Conservation (phyloP, 2,888 invertebrate genomes). For the Napeogenes inachia region DNA sequence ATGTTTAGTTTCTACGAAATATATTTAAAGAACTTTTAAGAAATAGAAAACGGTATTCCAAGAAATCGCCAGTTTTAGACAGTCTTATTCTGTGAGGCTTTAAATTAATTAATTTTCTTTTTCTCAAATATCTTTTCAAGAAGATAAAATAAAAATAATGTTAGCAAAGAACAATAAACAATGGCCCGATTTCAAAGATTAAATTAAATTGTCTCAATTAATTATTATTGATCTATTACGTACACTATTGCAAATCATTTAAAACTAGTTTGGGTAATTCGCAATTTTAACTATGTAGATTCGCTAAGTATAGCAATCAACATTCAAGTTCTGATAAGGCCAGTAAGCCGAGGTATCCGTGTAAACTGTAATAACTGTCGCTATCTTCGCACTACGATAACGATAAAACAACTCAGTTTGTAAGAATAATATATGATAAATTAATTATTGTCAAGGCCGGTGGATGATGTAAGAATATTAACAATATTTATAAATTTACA, state of each 20-base stretch:
- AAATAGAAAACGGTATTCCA: too few relatives aligned
- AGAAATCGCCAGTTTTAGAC: too few relatives aligned
- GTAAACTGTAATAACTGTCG: not conserved
- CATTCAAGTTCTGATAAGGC: conserved; percentile 13
- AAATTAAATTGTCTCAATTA: not conserved
- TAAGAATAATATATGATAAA: conserved; percentile 51
- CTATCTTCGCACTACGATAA: conserved; percentile 21
- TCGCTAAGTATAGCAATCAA: conserved; percentile 7
- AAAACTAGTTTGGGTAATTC: conserved; percentile 13
- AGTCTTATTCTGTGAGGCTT: too few relatives aligned
- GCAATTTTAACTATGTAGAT: conserved; percentile 6
- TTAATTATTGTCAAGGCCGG: conserved; percentile 57
- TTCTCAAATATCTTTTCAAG: too few relatives aligned
- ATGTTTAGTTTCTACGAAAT: too few relatives aligned
- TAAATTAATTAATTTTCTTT: too few relatives aligned
- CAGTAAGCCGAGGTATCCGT: not conserved
- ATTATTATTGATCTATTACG: not conserved
- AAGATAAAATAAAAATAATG: too few relatives aligned
- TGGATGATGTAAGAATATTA: conserved; percentile 59
- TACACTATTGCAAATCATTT: not conserved
- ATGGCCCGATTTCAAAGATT: not conserved
- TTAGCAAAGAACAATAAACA: not conserved
- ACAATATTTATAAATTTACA: conserved; percentile 50
- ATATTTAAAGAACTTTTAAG: too few relatives aligned
- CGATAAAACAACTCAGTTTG: conserved; percentile 36